These are phyloP conservation scores for Erythrolamprus reginae DNA, from an alignment of 2,113 vertebrate genomes.

Conservation along the genomic window DNA sequence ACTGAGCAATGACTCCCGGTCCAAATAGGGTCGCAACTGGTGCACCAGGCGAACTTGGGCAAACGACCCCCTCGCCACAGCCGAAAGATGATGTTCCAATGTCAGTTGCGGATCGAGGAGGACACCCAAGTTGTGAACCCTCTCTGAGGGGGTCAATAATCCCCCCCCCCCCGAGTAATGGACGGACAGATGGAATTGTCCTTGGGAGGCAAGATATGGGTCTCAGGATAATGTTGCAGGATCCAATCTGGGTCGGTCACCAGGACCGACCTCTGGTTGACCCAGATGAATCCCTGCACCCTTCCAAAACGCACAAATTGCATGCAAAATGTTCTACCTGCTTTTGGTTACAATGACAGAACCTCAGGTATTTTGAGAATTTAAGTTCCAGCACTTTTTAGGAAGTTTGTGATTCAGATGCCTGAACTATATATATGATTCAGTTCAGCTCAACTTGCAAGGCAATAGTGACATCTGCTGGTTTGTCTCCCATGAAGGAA, in stretches of 20 bases:
- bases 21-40: too few relatives aligned
- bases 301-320: background rate
- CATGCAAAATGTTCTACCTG: fast-evolving
- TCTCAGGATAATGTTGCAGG: background rate
- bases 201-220: too few relatives aligned
- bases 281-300: background rate
- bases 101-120: too few relatives aligned
- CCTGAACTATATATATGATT: background rate
- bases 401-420: background rate
- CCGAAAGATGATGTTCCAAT: too few relatives aligned
- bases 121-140: too few relatives aligned
- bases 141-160: too few relatives aligned
- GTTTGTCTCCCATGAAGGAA: background rate
- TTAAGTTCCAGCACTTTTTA: background rate
- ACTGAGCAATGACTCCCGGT: too few relatives aligned
- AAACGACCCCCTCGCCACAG: too few relatives aligned
- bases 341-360: background rate
- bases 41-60: too few relatives aligned
- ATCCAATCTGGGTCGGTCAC: background rate
- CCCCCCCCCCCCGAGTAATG: too few relatives aligned
- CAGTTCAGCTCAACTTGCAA: background rate
- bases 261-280: too few relatives aligned
- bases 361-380: background rate
- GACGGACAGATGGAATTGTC: too few relatives aligned
- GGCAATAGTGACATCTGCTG: slow-evolving; percentile 71